Conservation (phyloP, 2,113 vertebrate species). For the Sinocyclocheilus maitianheensis region DNA sequence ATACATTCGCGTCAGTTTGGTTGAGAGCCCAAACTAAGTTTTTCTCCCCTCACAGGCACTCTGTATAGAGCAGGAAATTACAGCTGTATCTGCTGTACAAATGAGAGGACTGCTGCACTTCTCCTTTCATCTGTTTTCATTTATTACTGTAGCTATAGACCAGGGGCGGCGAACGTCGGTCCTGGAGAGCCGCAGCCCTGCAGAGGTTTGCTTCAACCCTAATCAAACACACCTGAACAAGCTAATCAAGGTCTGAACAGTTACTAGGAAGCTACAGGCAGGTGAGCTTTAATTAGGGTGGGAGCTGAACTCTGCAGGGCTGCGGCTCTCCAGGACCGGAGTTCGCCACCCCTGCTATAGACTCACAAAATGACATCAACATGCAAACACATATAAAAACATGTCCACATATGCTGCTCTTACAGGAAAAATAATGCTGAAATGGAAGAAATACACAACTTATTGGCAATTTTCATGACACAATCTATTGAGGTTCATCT, state of each 20-base stretch:
- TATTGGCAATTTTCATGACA: neutral
- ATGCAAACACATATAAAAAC: neutral
- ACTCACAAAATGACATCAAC: conserved; percentile 16
- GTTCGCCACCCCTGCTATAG: neutral
- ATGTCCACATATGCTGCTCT: neutral
- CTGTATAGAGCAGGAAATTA: neutral
- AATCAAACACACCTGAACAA: too few relatives aligned
- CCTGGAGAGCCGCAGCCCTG: too few relatives aligned
- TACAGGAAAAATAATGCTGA: neutral
- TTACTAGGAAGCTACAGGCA: too few relatives aligned
- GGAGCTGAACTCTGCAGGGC: too few relatives aligned
- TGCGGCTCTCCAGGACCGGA: too few relatives aligned
- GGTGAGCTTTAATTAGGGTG: too few relatives aligned
- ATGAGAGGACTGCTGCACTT: neutral
- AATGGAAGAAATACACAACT: neutral
- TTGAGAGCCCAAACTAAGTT: neutral
- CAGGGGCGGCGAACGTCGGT: too few relatives aligned
- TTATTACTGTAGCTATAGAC: neutral
- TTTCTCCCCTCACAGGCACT: neutral
- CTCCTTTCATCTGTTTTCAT: neutral
- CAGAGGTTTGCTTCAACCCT: too few relatives aligned
- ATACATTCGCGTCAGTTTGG: neutral
- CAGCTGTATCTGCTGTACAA: neutral
- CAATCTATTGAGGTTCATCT: neutral
- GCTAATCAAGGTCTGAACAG: too few relatives aligned